Percentiles rank a stretch among this genome's conserved stretches.
These are phyloP conservation scores for Schizaphis graminum DNA, from an alignment of 2,888 invertebrate genomes.

Conservation along the genomic window DNA sequence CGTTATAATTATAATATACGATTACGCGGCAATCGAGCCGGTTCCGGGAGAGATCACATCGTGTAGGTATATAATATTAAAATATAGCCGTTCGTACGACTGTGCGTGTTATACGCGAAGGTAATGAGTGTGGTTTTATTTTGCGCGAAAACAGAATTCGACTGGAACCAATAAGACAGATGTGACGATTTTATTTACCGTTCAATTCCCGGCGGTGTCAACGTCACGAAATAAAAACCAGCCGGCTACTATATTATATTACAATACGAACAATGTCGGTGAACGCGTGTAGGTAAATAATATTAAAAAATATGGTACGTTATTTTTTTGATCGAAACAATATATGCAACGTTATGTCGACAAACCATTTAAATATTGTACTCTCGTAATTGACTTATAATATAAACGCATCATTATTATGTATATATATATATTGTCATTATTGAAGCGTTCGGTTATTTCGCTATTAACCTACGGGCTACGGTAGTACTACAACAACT, in stretches of 20 bases:
- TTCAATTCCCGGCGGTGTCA: not conserved
- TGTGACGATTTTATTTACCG: not conserved
- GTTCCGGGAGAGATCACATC: not conserved
- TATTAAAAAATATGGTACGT: not conserved
- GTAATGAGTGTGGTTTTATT: not conserved
- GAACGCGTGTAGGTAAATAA: not conserved
- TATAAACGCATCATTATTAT: not conserved
- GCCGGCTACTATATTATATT: not conserved
- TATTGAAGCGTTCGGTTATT: not conserved
- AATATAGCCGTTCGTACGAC: not conserved
- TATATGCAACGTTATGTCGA: not conserved
- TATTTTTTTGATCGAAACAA: not conserved
- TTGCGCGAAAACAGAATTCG: not conserved
- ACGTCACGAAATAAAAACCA: not conserved
- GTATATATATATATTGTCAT: not conserved
- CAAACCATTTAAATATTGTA: not conserved
- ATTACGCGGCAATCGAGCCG: not conserved
- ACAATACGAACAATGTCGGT: not conserved
- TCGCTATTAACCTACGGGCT: not conserved
- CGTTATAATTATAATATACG: not conserved
- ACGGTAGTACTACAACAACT: not conserved
- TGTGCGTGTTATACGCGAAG: no score
- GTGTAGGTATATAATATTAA: not conserved
- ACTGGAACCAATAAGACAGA: not conserved
- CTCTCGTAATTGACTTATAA: not conserved